These are phyloP conservation scores for Vandiemenella viatica DNA, from an alignment of 2,888 invertebrate species.

Conservation along the genomic window DNA sequence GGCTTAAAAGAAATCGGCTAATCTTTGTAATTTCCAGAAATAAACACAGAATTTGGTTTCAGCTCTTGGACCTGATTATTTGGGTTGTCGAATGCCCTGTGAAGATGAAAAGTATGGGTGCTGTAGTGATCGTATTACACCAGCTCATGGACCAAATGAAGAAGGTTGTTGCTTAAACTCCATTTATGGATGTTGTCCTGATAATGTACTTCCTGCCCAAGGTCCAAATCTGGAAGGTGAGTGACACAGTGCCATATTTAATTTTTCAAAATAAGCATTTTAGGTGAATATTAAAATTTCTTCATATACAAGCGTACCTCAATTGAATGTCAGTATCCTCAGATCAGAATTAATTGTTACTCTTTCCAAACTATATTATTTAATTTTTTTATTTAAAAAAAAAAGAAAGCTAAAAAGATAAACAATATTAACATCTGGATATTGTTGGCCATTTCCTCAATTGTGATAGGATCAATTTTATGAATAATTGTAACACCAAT, in stretches of 20 bases:
- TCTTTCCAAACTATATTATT: no score
- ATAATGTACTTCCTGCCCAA: slow-evolving; percentile 64
- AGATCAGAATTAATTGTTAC: no score
- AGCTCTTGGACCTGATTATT: slow-evolving; percentile 51
- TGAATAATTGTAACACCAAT: no score
- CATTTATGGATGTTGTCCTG: slow-evolving; percentile 77
- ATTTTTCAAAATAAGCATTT: neutral
- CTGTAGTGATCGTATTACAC: slow-evolving; percentile 67
- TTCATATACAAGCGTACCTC: no score
- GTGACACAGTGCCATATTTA: neutral
- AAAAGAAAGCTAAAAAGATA: no score
- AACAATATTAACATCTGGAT: no score
- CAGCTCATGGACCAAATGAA: slow-evolving; percentile 66
- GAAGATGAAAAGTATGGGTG: slow-evolving; percentile 62
- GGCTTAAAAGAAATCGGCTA: no score
- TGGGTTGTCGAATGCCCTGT: slow-evolving; percentile 62
- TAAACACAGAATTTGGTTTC: slow-evolving; percentile 12
- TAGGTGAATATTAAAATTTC: neutral
- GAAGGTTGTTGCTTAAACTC: slow-evolving; percentile 70
- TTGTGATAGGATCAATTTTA: no score
- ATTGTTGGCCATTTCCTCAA: no score
- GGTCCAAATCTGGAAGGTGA: slow-evolving; percentile 59
- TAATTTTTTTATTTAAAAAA: no score
- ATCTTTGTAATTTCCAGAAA: no score
- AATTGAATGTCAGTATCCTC: no score